Percentiles rank a stretch among this genome's conserved stretches.
Conservation (phyloP, 2,113 vertebrate genomes). For the Acrocephalus arundinaceus region DNA sequence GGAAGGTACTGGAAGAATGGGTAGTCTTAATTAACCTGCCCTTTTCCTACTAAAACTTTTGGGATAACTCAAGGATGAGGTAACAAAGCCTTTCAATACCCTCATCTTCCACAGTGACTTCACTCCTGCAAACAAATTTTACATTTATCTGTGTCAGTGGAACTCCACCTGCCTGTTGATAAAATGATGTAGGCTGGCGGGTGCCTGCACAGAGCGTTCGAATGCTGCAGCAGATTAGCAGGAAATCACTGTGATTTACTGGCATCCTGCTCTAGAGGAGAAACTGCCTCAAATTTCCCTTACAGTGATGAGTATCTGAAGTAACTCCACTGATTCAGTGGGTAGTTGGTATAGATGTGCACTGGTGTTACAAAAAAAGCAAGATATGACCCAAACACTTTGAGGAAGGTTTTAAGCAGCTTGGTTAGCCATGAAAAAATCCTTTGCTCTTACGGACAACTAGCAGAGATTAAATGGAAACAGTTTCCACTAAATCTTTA, state of each 20-base stretch:
- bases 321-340: background rate
- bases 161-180: background rate
- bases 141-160: background rate
- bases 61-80: background rate
- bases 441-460: background rate
- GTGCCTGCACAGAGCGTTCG: background rate
- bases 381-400: background rate
- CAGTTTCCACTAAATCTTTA: background rate
- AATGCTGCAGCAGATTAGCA: background rate
- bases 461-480: background rate
- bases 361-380: background rate
- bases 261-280: background rate
- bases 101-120: background rate
- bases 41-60: background rate
- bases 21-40: background rate
- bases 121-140: background rate
- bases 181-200: background rate
- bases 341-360: background rate
- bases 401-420: background rate
- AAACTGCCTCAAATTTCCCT: background rate
- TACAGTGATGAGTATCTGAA: background rate
- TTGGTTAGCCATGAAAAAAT: background rate
- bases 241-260: slow-evolving; percentile 17
- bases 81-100: background rate
- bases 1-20: background rate